Conservation (phyloP, 2,113 vertebrate genomes). For the Lates calcarifer region DNA sequence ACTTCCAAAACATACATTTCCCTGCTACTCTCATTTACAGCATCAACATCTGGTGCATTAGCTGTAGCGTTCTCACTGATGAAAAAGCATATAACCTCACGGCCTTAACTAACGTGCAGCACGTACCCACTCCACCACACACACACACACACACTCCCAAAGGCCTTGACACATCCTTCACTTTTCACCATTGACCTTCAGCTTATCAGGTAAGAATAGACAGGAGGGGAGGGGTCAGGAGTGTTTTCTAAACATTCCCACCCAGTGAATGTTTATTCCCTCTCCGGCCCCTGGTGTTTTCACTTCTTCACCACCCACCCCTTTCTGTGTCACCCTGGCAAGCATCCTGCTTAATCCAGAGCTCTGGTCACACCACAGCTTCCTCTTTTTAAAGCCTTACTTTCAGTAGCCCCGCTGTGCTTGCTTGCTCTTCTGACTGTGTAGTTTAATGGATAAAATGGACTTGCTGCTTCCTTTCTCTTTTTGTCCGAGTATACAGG, state of each 20-base stretch:
- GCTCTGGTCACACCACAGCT: neutral
- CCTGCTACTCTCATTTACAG: neutral
- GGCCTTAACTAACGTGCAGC: neutral
- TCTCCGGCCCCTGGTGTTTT: constrained; percentile 19
- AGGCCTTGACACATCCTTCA: constrained; percentile 37
- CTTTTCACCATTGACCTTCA: constrained; percentile 45
- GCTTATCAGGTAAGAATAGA: constrained; percentile 59
- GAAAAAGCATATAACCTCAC: neutral
- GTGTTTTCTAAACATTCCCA: constrained; percentile 63
- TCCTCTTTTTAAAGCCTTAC: constrained; percentile 17
- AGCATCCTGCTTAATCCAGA: constrained; percentile 12
- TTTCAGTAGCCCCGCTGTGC: neutral
- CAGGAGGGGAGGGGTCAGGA: constrained; percentile 17
- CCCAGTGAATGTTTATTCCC: constrained; percentile 29
- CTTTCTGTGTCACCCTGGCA: neutral
- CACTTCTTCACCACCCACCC: constrained; percentile 9
- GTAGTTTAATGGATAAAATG: constrained; percentile 3
- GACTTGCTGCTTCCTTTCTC: neutral
- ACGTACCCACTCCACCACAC: constrained; percentile 9
- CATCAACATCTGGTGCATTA: neutral
- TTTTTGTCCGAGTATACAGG: neutral
- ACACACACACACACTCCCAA: constrained; percentile 6
- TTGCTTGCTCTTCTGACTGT: neutral
- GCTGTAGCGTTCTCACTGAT: neutral
- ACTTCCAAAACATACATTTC: constrained; percentile 1